Percentiles rank a stretch among this genome's conserved stretches.
These are phyloP conservation scores for Stegastes partitus DNA, from an alignment of 2,113 vertebrate genomes.

Conservation along the genomic window DNA sequence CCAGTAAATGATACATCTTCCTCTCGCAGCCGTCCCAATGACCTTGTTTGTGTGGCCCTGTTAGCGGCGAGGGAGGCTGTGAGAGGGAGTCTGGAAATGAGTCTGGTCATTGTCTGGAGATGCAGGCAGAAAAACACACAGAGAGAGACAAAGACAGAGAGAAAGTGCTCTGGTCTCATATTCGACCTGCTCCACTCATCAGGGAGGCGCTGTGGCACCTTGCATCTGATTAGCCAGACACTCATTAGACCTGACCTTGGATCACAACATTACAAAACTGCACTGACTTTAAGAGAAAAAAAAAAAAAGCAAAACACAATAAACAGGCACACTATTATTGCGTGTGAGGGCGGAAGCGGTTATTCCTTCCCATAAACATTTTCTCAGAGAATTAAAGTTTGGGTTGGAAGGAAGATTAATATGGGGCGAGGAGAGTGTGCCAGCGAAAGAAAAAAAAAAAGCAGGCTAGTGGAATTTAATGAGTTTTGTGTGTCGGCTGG, in stretches of 20 bases:
- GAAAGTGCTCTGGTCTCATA: conserved; percentile 51
- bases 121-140: conserved; percentile 25
- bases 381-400: conserved; percentile 79
- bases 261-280: conserved; percentile 43
- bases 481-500: conserved; percentile 79
- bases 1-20: conserved; percentile 82
- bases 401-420: conserved; percentile 77
- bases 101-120: conserved; percentile 76
- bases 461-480: conserved; percentile 80
- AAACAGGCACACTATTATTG: conserved; percentile 56
- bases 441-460: conserved; percentile 61
- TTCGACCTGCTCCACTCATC: conserved; percentile 61
- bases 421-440: conserved; percentile 70
- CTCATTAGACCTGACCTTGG: conserved; percentile 76
- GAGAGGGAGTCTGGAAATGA: conserved; percentile 69
- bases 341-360: conserved; percentile 61
- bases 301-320: conserved; percentile 15
- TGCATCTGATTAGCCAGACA: conserved; percentile 73
- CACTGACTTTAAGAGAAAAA: conserved; percentile 28
- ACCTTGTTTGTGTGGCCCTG: conserved; percentile 82
- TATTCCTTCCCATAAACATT: conserved; percentile 75
- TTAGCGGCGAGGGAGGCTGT: conserved; percentile 67
- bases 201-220: conserved; percentile 62
- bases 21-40: conserved; percentile 76
- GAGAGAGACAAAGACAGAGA: conserved; percentile 38